phyloP scores from a whole-genome alignment of 2,113 vertebrate genomes.

The Rhipidura dahli region DNA sequence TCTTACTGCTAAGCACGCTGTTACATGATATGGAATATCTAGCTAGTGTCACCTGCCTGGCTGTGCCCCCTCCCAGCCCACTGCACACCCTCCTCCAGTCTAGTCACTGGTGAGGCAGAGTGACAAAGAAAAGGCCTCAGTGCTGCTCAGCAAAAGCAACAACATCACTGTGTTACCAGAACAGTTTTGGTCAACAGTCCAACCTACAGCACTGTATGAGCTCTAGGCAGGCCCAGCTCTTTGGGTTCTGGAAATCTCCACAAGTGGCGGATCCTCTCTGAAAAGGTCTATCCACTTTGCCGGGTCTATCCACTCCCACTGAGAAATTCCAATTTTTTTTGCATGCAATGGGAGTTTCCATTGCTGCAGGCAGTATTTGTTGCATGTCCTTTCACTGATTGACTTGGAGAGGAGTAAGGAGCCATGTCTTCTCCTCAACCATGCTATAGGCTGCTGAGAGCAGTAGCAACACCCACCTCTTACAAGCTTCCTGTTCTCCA shows the following conservation, averaged over 20 bases:
- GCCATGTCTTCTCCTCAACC: background rate
- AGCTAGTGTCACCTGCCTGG: background rate
- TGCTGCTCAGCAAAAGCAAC: background rate
- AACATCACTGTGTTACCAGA: background rate
- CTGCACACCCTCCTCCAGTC: background rate
- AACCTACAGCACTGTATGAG: fast-evolving
- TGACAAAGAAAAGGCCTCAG: background rate
- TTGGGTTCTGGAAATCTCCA: background rate
- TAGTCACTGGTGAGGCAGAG: background rate
- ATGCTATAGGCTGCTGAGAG: background rate
- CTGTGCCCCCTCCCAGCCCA: background rate
- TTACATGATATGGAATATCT: background rate
- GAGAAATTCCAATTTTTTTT: background rate
- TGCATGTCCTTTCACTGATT: background rate
- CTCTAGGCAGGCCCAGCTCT: too few relatives aligned
- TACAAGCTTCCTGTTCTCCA: background rate
- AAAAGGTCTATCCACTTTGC: background rate
- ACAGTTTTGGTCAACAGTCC: background rate
- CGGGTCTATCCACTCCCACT: background rate
- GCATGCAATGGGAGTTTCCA: background rate
- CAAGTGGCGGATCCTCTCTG: background rate
- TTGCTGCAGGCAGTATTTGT: background rate
- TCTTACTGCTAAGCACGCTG: background rate
- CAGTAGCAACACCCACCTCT: background rate
- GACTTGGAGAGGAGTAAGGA: background rate